Evolutionary conservation across 2,888 invertebrate species (phyloP).

Genomic region (Sphaerophoria rueppellii): DNA sequence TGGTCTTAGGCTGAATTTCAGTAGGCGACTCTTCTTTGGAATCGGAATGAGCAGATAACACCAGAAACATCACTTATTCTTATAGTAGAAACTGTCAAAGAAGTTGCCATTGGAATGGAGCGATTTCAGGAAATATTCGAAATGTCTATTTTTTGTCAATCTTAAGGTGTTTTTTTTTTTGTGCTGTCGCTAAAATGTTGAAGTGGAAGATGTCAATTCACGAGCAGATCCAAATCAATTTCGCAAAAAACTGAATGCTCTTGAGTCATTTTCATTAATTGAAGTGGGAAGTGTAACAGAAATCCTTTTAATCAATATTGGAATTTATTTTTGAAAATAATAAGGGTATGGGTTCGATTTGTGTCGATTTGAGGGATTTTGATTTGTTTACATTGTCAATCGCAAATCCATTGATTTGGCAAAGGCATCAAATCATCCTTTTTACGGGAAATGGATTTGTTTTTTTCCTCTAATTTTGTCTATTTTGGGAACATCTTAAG

Average conservation of each 20-base stretch:
- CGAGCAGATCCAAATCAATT: slow-evolving; percentile 10
- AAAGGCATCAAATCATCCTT: not conserved
- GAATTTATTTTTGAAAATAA: slow-evolving; percentile 28
- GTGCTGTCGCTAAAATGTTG: not conserved
- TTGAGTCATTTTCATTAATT: slow-evolving; percentile 63
- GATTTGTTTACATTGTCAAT: slow-evolving; percentile 57
- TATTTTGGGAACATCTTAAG: no score
- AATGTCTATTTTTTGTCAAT: slow-evolving; percentile 40
- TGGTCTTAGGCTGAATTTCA: not conserved
- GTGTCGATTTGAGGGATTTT: slow-evolving; percentile 43
- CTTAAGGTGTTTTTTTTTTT: not conserved
- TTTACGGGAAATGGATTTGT: no score
- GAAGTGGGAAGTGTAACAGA: slow-evolving; percentile 51
- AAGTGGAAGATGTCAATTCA: slow-evolving; percentile 38
- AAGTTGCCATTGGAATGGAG: not conserved
- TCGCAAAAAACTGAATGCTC: slow-evolving; percentile 14
- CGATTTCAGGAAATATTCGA: slow-evolving; percentile 33
- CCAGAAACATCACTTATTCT: slow-evolving; percentile 29
- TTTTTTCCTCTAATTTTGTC: no score
- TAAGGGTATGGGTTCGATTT: slow-evolving; percentile 34
- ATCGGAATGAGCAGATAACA: not conserved
- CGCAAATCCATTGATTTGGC: not conserved
- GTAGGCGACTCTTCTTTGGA: slow-evolving; percentile 4
- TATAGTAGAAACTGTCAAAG: slow-evolving; percentile 30
- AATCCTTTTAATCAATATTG: slow-evolving; percentile 43